Conservation (phyloP, 1,140 invertebrate species). For the Apis dorsata region DNA sequence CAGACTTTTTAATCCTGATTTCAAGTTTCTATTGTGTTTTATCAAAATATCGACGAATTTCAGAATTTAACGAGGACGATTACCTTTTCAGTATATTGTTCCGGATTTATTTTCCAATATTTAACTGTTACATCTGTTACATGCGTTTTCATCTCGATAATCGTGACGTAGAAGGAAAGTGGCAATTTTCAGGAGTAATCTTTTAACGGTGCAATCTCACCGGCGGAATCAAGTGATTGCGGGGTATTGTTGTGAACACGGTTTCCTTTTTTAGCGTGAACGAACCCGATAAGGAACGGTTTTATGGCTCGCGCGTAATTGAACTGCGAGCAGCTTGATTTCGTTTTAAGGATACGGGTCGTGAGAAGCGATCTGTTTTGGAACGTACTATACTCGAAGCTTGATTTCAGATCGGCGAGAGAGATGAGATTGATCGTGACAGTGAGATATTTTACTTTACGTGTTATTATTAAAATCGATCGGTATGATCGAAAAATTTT, state of each 20-base stretch:
- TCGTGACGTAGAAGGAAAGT: not conserved
- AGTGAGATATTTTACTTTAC: not conserved
- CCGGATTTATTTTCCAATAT: no score
- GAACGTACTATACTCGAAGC: slow-evolving; percentile 57
- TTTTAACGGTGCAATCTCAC: not conserved
- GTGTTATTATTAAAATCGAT: not conserved
- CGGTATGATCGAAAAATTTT: no score
- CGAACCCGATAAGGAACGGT: slow-evolving; percentile 9
- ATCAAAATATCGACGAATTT: no score
- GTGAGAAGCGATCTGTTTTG: slow-evolving; percentile 42
- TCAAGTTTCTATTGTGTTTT: no score
- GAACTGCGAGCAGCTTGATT: slow-evolving; percentile 1
- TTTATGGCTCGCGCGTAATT: slow-evolving; percentile 40
- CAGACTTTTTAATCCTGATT: no score
- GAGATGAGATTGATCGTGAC: slow-evolving; percentile 6
- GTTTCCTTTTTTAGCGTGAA: slow-evolving; percentile 4
- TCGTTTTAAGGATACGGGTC: not conserved
- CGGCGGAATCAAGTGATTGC: not conserved
- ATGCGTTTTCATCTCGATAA: not conserved
- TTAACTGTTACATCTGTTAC: not conserved
- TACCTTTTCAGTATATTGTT: no score
- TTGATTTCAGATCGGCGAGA: slow-evolving; percentile 53
- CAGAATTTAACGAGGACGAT: no score
- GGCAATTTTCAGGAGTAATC: slow-evolving; percentile 13
- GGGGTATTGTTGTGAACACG: slow-evolving; percentile 21